A percentile compares a stretch with the other conserved stretches of the same genome.
phyloP scores from a whole-genome alignment of 2,888 invertebrate genomes.

The Micoletzkya japonica region DNA sequence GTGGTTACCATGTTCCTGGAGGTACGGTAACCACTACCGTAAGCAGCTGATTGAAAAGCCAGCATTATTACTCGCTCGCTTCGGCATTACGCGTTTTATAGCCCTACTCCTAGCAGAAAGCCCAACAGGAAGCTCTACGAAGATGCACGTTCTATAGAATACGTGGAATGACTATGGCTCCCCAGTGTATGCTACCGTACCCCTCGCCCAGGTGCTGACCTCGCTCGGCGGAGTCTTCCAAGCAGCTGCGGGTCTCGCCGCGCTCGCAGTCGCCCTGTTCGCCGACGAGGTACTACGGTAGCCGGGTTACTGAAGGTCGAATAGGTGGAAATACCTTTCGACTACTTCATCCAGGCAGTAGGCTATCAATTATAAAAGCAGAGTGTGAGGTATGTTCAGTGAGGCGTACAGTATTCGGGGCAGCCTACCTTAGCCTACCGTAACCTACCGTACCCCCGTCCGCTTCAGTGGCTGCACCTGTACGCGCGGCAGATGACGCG shows the following conservation, averaged over 20 bases:
- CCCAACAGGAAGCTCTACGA: no score
- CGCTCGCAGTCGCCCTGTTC: slow-evolving; percentile 13
- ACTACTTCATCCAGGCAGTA: no score
- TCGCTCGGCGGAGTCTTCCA: slow-evolving; percentile 3
- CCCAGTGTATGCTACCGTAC: background rate
- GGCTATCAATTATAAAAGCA: no score
- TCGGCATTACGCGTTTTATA: no score
- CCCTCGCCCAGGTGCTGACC: background rate
- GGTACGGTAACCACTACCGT: background rate
- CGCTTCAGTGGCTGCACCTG: slow-evolving; percentile 46
- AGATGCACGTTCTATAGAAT: no score
- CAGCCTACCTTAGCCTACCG: no score
- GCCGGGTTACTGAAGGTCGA: background rate
- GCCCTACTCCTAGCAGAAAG: no score
- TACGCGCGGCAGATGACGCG: slow-evolving; percentile 44
- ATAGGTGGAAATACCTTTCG: background rate
- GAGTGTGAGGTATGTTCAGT: no score
- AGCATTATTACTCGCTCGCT: no score
- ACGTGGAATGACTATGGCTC: no score
- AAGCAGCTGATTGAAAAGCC: background rate
- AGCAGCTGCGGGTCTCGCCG: slow-evolving; percentile 7
- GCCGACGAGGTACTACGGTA: slow-evolving; percentile 8
- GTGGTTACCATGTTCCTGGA: slow-evolving; percentile 3
- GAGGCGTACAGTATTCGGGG: no score
- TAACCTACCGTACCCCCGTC: no score